Evolutionary conservation across 2,888 invertebrate species (phyloP).

Genomic region (Ypsolopha sequella): DNA sequence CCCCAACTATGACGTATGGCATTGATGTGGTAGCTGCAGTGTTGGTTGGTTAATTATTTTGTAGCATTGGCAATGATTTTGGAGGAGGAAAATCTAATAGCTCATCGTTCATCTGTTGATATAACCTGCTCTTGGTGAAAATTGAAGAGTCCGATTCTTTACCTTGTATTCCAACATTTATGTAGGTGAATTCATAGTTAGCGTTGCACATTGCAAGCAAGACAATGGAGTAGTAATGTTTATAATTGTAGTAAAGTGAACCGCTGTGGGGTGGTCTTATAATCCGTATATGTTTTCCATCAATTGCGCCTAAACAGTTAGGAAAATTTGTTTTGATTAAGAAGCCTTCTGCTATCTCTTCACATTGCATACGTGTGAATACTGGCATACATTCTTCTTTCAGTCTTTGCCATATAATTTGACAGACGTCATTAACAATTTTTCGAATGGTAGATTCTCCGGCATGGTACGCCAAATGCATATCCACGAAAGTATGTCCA

Average conservation of each 20-base stretch:
- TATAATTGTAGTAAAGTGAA: constrained; percentile 14
- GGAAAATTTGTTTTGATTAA: not conserved
- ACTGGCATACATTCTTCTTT: not conserved
- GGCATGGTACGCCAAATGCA: no score
- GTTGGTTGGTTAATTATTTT: no score
- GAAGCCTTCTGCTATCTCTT: constrained; percentile 3
- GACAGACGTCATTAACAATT: not conserved
- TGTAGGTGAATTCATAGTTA: constrained; percentile 18
- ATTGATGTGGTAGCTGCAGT: constrained; percentile 7
- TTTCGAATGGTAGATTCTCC: not conserved
- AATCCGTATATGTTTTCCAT: not conserved
- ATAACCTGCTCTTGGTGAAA: constrained; percentile 13
- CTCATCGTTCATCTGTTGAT: constrained; percentile 12
- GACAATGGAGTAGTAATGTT: constrained; percentile 19
- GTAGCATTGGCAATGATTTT: no score
- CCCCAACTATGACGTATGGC: constrained; percentile 17
- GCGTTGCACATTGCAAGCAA: constrained; percentile 20
- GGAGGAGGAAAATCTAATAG: constrained; percentile 13
- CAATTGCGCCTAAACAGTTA: not conserved
- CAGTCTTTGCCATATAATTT: not conserved
- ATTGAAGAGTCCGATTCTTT: constrained; percentile 14
- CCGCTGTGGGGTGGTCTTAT: constrained; percentile 12
- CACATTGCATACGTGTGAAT: not conserved
- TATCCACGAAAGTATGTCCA: no score
- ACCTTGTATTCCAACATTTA: constrained; percentile 17